Evolutionary conservation across 2,797 vertebrate species (phyloP), one percentile per base, ranked within the genome.

Genomic region (Hylomyscus alleni): DNA sequence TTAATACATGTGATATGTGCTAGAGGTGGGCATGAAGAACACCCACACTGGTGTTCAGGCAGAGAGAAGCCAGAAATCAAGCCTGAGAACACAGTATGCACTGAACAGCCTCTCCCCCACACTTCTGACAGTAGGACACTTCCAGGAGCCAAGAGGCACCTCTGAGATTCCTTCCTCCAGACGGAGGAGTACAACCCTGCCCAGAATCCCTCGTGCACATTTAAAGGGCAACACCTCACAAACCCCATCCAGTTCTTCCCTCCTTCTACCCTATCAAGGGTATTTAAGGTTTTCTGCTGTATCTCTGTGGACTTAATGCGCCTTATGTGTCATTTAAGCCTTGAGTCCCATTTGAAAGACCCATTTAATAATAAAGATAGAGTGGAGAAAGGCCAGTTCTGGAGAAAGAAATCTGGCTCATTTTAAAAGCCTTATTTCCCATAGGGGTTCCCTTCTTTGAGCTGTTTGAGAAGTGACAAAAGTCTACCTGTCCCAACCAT

Each of bases 301-400:
- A 29, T 97, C 88, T 96, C 81, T 95, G 52, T 75, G 56, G 93
- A 81, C 91, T 95, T 89, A 95, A 75, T 75, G 91, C 2, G 20
- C 54, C 90, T 73, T 69, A 69, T 19, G 34, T n/a, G n/a, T 91
- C 84, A 93, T 89, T 91, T 89, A 96, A 96, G 72, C 89, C 80
- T 40, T 20, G 0, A 40, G 93, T 90, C 83, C 76, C 37, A 50
- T 89, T 96, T 90, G 75, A 96, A 97, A 96, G 37, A 34, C 50
- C 77, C 22, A 73, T 84, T 96, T 90, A 85, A 54, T 75, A 75
- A 62, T 69, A 86, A 75, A 88, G 95, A 73, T 78, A 37, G 47
- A 20, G 52, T 15, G 0, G 85, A 93, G 82, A 96, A 97, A 83
- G 73, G 50, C 67, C 22, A 54, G 15, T 54, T 54, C 44, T 44